Evolutionary conservation across 2,113 vertebrate species (phyloP).

Genomic region (Meles meles): DNA sequence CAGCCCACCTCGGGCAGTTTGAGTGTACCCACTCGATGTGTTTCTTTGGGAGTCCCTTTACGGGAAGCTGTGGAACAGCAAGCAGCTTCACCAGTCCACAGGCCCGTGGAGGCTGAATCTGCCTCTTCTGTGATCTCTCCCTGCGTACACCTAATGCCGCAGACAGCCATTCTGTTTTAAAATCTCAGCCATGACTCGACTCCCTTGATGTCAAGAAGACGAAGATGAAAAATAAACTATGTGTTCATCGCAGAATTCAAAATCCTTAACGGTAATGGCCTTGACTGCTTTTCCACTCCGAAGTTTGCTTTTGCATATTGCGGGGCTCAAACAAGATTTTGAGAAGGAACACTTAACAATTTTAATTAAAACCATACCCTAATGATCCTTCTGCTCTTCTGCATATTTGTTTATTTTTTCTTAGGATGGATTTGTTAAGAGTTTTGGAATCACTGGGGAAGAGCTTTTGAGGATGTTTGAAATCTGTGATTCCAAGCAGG

Average conservation of each 20-base stretch:
- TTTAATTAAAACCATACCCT: constrained; percentile 63
- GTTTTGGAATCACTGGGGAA: constrained; percentile 50
- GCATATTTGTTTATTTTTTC: constrained; percentile 52
- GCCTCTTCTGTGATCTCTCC: background rate
- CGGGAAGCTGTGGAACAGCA: background rate
- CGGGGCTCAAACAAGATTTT: constrained; percentile 46
- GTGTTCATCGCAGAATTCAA: background rate
- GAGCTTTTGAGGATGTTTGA: constrained; percentile 46
- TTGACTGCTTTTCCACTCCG: background rate
- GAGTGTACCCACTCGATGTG: no score
- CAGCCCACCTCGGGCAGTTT: rapidly evolving
- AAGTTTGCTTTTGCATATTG: constrained; percentile 20
- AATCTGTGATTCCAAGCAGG: constrained; percentile 35
- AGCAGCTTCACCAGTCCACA: background rate
- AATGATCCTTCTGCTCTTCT: constrained; percentile 43
- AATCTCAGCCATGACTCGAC: background rate
- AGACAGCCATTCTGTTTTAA: background rate
- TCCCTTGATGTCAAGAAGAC: background rate
- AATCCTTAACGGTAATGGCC: background rate
- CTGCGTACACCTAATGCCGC: background rate
- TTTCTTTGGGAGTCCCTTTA: background rate
- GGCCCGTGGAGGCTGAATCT: background rate
- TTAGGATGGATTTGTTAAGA: constrained; percentile 60
- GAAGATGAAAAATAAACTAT: background rate
- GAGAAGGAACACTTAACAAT: constrained; percentile 50